Percentiles rank a stretch among this genome's conserved stretches.
Conservation (phyloP, 2,797 vertebrate genomes). For the Onychomys leucogaster region DNA sequence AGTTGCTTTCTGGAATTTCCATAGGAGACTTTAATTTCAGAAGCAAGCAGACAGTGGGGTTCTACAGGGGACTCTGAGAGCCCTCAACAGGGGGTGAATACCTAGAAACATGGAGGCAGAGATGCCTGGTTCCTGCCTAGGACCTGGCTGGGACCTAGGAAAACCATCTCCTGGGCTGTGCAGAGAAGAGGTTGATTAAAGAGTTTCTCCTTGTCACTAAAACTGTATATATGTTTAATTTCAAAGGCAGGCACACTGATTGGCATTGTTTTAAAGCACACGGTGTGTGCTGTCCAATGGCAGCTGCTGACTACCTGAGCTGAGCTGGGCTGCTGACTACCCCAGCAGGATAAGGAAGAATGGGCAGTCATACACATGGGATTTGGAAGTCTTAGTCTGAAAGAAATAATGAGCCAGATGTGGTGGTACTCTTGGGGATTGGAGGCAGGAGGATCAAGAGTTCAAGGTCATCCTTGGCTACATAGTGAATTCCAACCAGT, state of each 20-base stretch:
- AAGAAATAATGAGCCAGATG: background rate
- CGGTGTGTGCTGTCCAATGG: background rate
- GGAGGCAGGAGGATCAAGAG: background rate
- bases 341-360: background rate
- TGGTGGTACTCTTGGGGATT: background rate
- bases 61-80: background rate
- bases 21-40: background rate
- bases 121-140: background rate
- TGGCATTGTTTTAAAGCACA: background rate
- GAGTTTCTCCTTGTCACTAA: background rate
- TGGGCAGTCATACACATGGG: background rate
- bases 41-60: background rate
- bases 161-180: background rate
- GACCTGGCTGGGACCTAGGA: background rate
- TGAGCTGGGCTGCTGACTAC: too few species aligned
- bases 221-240: conserved; percentile 1
- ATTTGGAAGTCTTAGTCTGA: background rate
- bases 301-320: background rate
- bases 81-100: background rate
- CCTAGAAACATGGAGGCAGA: conserved; percentile 1
- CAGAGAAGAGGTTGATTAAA: background rate
- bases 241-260: background rate
- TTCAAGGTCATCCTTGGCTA: background rate
- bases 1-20: background rate
- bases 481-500: background rate